phyloP scores from a whole-genome alignment of 2,113 vertebrate species.

The Emydocephalus ijimae region DNA sequence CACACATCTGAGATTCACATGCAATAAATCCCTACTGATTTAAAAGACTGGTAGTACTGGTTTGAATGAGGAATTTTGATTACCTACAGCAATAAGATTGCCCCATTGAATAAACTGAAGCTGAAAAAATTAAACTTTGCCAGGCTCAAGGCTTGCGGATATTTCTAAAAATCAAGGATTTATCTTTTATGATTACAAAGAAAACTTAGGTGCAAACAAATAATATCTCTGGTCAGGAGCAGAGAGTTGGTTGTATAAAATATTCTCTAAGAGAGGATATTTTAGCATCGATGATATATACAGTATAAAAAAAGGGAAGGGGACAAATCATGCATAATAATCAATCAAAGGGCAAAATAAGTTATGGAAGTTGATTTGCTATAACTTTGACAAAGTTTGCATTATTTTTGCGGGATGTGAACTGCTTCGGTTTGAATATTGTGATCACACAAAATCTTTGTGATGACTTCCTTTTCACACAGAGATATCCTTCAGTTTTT shows the following conservation, averaged over 20 bases:
- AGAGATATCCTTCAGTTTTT: background rate
- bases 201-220: too few relatives aligned
- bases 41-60: background rate
- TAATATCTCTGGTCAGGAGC: background rate
- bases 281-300: background rate
- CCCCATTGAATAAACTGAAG: background rate
- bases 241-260: background rate
- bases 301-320: background rate
- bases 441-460: background rate
- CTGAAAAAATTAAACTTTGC: background rate
- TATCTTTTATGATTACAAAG: background rate
- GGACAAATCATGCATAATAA: background rate
- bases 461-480: constrained; percentile 11
- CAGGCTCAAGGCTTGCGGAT: background rate
- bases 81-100: background rate
- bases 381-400: background rate
- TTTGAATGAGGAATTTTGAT: background rate
- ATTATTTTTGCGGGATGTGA: background rate
- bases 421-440: background rate
- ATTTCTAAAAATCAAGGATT: background rate
- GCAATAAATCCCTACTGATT: background rate
- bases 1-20: background rate
- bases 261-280: background rate
- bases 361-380: background rate
- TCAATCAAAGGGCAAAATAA: background rate